Base-by-base conservation (phyloP, 2,113 vertebrate species). In the Saimiri boliviensis region DNA sequence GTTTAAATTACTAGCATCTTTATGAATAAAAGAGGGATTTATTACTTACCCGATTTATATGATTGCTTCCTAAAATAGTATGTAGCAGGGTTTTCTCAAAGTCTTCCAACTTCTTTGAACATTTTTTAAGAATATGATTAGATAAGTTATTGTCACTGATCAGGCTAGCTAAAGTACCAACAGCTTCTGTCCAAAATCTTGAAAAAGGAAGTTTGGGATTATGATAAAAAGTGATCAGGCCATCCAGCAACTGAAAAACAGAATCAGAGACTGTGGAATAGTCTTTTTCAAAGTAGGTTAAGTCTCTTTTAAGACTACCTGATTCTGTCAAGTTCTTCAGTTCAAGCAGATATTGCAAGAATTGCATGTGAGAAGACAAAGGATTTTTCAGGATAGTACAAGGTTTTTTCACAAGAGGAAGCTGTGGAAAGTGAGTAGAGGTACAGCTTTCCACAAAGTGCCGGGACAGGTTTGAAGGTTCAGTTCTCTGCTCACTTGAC, bases 261-360 rank as follows among this genome's bases (percentile, higher is more conserved):
- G 99, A 99, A 71, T 99, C 98, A 42, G 89, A 98, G 68, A 99
- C 3, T 11, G 98, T 98, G 0, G 98, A 98, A 70, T 66, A 98
- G 66, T 98, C 98, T 4, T 96, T 98, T 27, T 98, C 98, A 35
- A 98, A 96, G 83, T 90, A 81, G 35, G 71, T 98, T 10, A 99
- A 97, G 76, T 98, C 98, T 96, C 97, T 97, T 85, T 97, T 97
- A 54, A 98, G 58, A 86, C 35, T 40, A 95, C 97, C 90, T 95
- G 92, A 37, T 58, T 98, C 97, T 42, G 97, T 94, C 9, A 99
- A 91, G 14, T 98, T 98, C 68, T 97, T 99, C 82, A 99, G 97
- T 83, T 98, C 95, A 71, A 99, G 98, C 1, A 99, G 98, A 96
- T 97, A 86, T 91, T 99, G 99, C 27, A 99, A 98, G 97, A 99